Conservation (phyloP, 2,888 invertebrate species). For the Parelbella ahira region DNA sequence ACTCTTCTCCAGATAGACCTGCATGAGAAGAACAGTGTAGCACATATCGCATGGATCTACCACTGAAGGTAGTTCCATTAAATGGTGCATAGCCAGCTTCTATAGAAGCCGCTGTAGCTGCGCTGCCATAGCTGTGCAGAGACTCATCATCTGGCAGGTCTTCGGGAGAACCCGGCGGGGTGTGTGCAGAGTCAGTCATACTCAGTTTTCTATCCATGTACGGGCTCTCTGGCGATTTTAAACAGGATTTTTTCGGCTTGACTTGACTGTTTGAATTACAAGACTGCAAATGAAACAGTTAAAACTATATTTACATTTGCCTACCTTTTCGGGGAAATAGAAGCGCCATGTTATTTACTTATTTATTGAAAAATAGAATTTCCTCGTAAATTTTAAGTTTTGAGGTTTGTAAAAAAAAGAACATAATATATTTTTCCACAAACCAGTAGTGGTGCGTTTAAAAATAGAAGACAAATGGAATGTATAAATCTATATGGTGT, state of each 20-base stretch:
- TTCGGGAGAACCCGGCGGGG: conserved; percentile 83
- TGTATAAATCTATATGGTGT: too few relatives aligned
- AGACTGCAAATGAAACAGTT: conserved; percentile 50
- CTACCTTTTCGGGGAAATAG: too few relatives aligned
- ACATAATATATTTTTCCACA: too few relatives aligned
- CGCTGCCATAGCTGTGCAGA: conserved; percentile 88
- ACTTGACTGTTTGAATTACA: conserved; percentile 62
- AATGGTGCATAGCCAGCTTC: conserved; percentile 91
- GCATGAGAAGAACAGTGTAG: conserved; percentile 91
- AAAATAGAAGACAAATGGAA: too few relatives aligned
- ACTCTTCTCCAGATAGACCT: conserved; percentile 88
- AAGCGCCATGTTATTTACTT: too few relatives aligned
- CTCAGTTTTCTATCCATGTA: conserved; percentile 58
- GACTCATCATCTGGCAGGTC: conserved; percentile 88
- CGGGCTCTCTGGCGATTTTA: conserved; percentile 54
- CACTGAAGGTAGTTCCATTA: conserved; percentile 86
- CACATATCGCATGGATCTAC: conserved; percentile 87
- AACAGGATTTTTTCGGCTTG: conserved; percentile 62
- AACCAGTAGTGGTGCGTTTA: too few relatives aligned
- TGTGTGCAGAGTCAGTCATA: conserved; percentile 75
- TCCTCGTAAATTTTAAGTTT: too few relatives aligned
- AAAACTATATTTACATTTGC: not conserved
- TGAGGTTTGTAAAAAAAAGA: conserved; percentile 2
- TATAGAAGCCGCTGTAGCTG: conserved; percentile 89
- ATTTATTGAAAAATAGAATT: too few relatives aligned